Percentiles rank a stretch among this genome's conserved stretches.
These are phyloP conservation scores for Alcedo atthis DNA, from an alignment of 2,797 vertebrate species.

Conservation along the genomic window DNA sequence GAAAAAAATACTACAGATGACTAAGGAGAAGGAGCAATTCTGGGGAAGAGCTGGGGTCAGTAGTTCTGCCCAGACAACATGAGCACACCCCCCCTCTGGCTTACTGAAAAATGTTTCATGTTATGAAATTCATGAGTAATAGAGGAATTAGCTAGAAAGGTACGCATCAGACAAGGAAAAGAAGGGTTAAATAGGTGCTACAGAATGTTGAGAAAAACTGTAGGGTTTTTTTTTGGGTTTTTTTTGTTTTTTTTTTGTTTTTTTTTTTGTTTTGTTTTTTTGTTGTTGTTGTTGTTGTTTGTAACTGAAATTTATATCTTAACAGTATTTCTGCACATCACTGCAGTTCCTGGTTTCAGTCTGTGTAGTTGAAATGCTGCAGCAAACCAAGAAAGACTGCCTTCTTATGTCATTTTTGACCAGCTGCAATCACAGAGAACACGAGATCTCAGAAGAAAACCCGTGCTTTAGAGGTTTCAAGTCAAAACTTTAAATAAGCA, in stretches of 20 bases:
- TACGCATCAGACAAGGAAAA: not conserved
- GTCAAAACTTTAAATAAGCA: slow-evolving; percentile 50
- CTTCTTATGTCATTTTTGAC: not conserved
- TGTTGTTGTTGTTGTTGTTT: too few relatives aligned
- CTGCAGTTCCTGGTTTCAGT: not conserved
- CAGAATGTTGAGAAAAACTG: not conserved
- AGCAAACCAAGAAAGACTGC: slow-evolving; percentile 27
- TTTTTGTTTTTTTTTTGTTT: too few relatives aligned
- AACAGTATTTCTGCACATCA: not conserved
- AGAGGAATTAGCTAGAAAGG: not conserved
- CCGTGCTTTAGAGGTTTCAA: slow-evolving; percentile 22
- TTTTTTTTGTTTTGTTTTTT: not conserved
- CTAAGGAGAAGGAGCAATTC: not conserved
- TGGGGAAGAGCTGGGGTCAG: not conserved
- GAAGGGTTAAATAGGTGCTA: not conserved
- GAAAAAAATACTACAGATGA: not conserved
- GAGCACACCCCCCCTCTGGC: not conserved
- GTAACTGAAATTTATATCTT: not conserved
- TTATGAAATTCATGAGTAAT: not conserved
- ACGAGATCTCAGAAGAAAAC: slow-evolving; percentile 36
- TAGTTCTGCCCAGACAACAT: not conserved
- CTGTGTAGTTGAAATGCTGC: not conserved
- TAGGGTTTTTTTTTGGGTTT: not conserved
- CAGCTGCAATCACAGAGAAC: slow-evolving; percentile 40
- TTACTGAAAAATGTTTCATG: not conserved